A percentile compares a stretch with the other conserved stretches of the same genome.
phyloP scores from a whole-genome alignment of 2,113 vertebrate genomes.

The Apodemus sylvaticus region DNA sequence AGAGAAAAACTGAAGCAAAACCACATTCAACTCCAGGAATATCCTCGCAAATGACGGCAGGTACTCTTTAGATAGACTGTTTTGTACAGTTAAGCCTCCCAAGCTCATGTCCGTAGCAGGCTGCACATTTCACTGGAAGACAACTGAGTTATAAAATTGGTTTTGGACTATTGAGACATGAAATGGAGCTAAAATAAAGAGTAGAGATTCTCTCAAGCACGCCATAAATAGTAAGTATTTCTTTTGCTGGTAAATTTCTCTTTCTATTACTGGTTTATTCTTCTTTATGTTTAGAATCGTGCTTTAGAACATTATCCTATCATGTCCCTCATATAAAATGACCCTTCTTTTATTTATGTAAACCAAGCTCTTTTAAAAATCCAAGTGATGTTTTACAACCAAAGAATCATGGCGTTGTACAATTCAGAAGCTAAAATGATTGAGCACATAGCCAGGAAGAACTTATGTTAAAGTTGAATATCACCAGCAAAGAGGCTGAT shows the following conservation, averaged over 20 bases:
- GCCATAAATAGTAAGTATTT: constrained; percentile 47
- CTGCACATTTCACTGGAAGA: constrained; percentile 60
- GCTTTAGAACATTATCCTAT: neutral
- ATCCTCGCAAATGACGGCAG: neutral
- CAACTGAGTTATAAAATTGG: constrained; percentile 75
- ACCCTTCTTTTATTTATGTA: neutral
- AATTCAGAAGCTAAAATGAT: neutral
- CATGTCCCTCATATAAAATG: neutral
- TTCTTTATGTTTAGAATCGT: neutral
- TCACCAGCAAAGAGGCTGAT: neutral
- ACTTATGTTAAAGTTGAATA: neutral
- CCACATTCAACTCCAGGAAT: constrained; percentile 45
- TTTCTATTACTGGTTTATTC: neutral
- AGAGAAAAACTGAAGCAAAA: constrained; percentile 33
- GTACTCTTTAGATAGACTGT: constrained; percentile 17
- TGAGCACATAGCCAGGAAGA: neutral
- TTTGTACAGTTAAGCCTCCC: constrained; percentile 58
- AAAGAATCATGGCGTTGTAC: neutral
- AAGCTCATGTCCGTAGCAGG: constrained; percentile 43
- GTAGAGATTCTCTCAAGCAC: constrained; percentile 51
- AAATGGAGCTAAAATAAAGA: constrained; percentile 67
- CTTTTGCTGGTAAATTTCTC: constrained; percentile 22
- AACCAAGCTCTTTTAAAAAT: neutral
- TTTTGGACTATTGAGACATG: constrained; percentile 72
- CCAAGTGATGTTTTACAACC: neutral